Evolutionary conservation across 2,888 invertebrate species (phyloP).

Genomic region (Notodonta ziczac): DNA sequence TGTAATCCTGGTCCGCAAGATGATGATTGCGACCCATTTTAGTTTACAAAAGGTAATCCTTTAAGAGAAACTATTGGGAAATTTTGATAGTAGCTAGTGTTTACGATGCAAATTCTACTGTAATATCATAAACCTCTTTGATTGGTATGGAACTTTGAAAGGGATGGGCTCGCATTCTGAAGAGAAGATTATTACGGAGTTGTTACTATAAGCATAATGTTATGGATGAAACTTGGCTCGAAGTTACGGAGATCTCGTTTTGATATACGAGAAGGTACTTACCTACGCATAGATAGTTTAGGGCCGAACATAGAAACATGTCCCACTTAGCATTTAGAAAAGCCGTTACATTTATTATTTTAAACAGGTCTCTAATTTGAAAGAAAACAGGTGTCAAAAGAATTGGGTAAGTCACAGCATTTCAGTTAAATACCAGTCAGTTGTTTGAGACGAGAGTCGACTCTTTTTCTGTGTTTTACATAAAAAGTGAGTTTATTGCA

Average conservation of each 20-base stretch:
- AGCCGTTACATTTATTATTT: no score
- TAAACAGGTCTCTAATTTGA: no score
- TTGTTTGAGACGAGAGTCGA: no score
- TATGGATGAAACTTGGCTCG: neutral
- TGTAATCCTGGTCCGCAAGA: constrained; percentile 79
- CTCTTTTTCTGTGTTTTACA: no score
- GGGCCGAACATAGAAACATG: no score
- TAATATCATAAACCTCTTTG: constrained; percentile 83
- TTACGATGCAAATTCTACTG: constrained; percentile 81
- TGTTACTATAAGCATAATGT: constrained; percentile 26
- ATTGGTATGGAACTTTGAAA: constrained; percentile 72
- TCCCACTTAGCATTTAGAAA: no score
- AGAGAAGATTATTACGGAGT: constrained; percentile 39
- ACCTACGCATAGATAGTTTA: no score
- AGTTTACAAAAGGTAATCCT: constrained; percentile 85
- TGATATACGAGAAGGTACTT: no score
- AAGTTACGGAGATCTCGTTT: neutral
- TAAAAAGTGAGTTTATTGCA: no score
- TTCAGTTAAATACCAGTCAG: no score
- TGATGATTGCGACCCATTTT: constrained; percentile 82
- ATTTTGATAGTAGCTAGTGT: constrained; percentile 75
- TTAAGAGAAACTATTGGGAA: constrained; percentile 78
- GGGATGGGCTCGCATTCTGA: constrained; percentile 52
- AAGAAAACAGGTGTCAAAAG: no score
- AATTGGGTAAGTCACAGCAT: no score